Evolutionary conservation across 2,113 vertebrate genomes (phyloP).

Genomic region (Brevimyrus niger): DNA sequence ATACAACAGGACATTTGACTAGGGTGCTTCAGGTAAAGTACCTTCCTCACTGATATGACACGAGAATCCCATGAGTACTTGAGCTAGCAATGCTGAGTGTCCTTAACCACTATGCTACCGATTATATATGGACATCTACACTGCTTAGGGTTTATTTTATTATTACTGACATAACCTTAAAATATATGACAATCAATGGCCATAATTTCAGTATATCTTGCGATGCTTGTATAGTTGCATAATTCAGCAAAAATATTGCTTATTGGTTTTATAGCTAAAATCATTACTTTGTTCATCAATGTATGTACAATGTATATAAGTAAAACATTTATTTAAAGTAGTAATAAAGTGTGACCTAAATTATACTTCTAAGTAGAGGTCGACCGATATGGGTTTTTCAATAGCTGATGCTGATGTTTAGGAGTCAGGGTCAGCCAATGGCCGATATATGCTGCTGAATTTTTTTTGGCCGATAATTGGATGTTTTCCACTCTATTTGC

Average conservation of each 20-base stretch:
- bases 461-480: too few species aligned
- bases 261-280: background rate
- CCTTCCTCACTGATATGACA: background rate
- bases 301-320: background rate
- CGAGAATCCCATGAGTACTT: background rate
- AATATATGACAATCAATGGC: too few species aligned
- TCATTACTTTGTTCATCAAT: background rate
- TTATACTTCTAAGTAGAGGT: too few species aligned
- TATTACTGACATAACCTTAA: background rate
- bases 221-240: background rate
- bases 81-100: background rate
- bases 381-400: too few species aligned
- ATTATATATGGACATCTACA: background rate
- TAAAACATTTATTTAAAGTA: background rate
- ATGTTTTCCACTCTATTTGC: too few species aligned
- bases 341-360: background rate
- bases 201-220: too few species aligned
- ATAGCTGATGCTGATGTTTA: too few species aligned
- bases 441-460: too few species aligned
- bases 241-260: background rate
- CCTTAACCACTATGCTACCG: background rate
- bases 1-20: background rate
- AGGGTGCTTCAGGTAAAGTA: background rate
- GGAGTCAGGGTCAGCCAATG: too few species aligned
- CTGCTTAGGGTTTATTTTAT: background rate